phyloP scores from a whole-genome alignment of 2,888 invertebrate genomes.

The Ceriagrion tenellum region DNA sequence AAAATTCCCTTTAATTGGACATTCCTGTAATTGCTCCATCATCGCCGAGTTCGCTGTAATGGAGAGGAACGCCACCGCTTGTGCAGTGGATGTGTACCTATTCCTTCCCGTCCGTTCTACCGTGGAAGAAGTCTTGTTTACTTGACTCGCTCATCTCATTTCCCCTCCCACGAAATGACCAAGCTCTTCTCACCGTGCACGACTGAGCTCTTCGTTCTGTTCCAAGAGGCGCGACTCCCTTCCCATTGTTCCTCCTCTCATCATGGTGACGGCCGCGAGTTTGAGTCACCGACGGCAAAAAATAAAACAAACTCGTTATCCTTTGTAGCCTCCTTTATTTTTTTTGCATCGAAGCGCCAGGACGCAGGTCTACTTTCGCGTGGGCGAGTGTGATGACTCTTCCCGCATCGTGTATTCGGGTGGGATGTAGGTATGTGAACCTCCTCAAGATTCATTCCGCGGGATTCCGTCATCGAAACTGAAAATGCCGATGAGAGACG shows the following conservation, averaged over 20 bases:
- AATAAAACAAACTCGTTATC: neutral
- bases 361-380: neutral
- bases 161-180: neutral
- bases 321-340: neutral
- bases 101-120: neutral
- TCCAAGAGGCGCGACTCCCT: neutral
- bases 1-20: neutral
- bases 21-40: neutral
- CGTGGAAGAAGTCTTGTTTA: neutral
- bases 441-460: neutral
- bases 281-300: constrained; percentile 1
- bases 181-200: neutral
- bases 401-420: neutral
- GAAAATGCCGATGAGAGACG: neutral
- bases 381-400: neutral
- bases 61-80: neutral
- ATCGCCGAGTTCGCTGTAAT: neutral
- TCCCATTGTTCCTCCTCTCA: neutral
- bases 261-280: neutral
- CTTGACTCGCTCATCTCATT: neutral
- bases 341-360: neutral
- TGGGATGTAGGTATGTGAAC: neutral
- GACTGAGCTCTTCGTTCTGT: neutral
- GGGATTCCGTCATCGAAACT: constrained; percentile 17
- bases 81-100: neutral